phyloP scores from a whole-genome alignment of 2,797 vertebrate genomes.

The Silurus lanzhouensis region DNA sequence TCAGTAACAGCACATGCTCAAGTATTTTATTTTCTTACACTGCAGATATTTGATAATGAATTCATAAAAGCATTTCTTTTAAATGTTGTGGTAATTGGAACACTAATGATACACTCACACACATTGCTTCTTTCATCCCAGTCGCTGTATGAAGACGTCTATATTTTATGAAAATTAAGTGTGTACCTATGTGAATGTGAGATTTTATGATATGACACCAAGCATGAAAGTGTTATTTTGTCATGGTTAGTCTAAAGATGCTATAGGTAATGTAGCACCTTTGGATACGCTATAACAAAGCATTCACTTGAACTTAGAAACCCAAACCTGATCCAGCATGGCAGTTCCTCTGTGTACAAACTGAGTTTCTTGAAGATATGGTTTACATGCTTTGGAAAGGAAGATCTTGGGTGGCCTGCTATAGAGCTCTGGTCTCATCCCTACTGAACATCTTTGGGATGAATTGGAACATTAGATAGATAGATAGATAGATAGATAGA shows the following conservation, averaged over 20 bases:
- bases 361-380: too few relatives aligned
- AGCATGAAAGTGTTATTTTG: neutral
- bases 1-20: neutral
- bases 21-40: neutral
- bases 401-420: too few relatives aligned
- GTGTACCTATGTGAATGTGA: neutral
- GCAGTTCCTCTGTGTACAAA: too few relatives aligned
- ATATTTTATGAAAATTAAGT: neutral
- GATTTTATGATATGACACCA: neutral
- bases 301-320: too few relatives aligned
- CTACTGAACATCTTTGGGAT: too few relatives aligned
- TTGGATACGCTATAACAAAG: too few relatives aligned
- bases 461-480: too few relatives aligned
- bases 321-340: too few relatives aligned
- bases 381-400: too few relatives aligned
- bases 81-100: neutral
- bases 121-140: neutral
- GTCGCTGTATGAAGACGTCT: neutral
- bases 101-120: neutral
- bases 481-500: too few relatives aligned
- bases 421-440: too few relatives aligned
- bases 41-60: neutral
- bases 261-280: neutral
- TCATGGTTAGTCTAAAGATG: neutral
- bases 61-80: neutral